Base-by-base conservation (phyloP, 2,797 vertebrate genomes). In the Clarias fuscus region DNA sequence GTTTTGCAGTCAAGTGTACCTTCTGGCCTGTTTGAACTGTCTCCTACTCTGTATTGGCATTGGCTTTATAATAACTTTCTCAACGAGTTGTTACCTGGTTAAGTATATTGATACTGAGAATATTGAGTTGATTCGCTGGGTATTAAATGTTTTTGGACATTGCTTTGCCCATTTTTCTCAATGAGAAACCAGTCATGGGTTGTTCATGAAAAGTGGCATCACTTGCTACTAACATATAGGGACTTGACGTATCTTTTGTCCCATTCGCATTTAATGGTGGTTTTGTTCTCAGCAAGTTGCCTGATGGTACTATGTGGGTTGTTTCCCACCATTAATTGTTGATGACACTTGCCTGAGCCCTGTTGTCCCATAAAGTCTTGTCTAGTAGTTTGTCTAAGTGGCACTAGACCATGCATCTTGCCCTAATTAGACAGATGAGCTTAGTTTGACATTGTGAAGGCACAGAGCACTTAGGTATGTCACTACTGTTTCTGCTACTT, bases 281-380 rank as follows among this genome's bases (percentile, higher is more conserved):
- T 33, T 70, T 30, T 33, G 67, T 30, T 17, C n/a, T 68, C 27
- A 68, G 20, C 33, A 15, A 70, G 67, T 33, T 30, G 67, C 22
- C 67, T 33, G 27, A 70, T 18, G 6, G 7, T 17, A 15, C 67
- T 70, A 15, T 70, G 30, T 18, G 67, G 67, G 15, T 24, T 17
- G 30, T 3, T 33, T 30, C 22, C 22, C 15, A 15, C 30, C 30
- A 70, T 6, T 70, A 15, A 33, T 33, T 37, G 30, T 70, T 70
- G 62, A 78, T 86, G 65, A 86, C 61, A 62, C 75, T 37, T 4
- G 80, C 84, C 77, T 81, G 79, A 4, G 79, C 61, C 17, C 79
- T 62, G 43, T 40, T 67, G 79, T 81, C 79, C 78, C 79, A 67
- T 43, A 67, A 15, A n/a, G 22, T 40, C 17, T 67, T 62, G 4